These are phyloP conservation scores for Ylistrum balloti DNA, from an alignment of 1,140 invertebrate genomes.

Conservation along the genomic window DNA sequence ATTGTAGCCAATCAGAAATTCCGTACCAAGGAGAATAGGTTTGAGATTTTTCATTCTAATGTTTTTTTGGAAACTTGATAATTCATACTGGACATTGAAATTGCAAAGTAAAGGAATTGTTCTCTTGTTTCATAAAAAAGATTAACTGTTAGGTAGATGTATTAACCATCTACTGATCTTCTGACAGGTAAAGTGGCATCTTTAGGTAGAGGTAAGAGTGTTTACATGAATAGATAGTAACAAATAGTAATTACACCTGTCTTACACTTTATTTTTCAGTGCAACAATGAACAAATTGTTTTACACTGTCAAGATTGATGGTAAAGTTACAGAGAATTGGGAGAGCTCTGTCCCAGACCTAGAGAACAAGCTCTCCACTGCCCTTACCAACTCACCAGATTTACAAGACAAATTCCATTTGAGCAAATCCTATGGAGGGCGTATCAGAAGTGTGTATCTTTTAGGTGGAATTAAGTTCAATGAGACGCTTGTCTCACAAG, in stretches of 20 bases:
- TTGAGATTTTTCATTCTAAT: not conserved
- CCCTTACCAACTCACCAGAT: not conserved
- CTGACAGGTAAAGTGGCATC: no score
- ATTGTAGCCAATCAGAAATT: slow-evolving; percentile 19
- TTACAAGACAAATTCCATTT: not conserved
- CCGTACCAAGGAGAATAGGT: not conserved
- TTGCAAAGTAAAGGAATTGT: no score
- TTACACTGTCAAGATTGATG: slow-evolving; percentile 2
- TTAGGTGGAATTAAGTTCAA: not conserved
- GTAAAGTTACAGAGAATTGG: not conserved
- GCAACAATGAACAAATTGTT: not conserved
- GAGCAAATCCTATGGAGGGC: not conserved
- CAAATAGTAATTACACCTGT: no score
- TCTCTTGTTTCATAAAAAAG: no score
- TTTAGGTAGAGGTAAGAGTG: no score
- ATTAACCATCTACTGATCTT: no score
- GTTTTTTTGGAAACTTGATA: no score
- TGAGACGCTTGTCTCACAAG: not conserved
- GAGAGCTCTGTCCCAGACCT: not conserved
- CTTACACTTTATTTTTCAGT: not conserved
- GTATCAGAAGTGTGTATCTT: slow-evolving; percentile 7
- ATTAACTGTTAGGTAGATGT: no score
- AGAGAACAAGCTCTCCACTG: not conserved
- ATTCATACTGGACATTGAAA: no score
- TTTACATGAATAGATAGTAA: no score